Conservation (phyloP, 2,888 invertebrate species). For the Macrophya alboannulata region DNA sequence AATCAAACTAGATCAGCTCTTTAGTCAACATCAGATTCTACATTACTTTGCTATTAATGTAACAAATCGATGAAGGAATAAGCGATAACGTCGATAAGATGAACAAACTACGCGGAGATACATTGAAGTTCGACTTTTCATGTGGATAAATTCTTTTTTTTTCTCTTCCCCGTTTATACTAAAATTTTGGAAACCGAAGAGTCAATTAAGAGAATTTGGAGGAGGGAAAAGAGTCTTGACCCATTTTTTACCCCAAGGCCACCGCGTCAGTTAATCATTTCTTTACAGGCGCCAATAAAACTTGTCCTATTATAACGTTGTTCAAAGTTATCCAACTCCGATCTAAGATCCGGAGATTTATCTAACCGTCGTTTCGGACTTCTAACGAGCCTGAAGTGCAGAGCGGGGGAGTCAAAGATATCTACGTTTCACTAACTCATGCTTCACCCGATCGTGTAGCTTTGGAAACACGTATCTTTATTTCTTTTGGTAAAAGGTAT, state of each 20-base stretch:
- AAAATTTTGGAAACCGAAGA: not conserved
- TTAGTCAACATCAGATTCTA: slow-evolving; percentile 11
- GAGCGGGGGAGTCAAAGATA: slow-evolving; percentile 32
- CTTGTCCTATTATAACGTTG: slow-evolving; percentile 53
- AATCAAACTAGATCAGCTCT: slow-evolving; percentile 9
- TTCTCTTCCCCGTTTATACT: too few relatives aligned
- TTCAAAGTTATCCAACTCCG: slow-evolving; percentile 33
- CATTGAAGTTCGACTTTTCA: not conserved
- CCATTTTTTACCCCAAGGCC: not conserved
- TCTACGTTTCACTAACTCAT: slow-evolving; percentile 24
- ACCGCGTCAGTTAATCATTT: slow-evolving; percentile 30
- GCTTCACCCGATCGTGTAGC: not conserved
- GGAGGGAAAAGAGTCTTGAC: not conserved
- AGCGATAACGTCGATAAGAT: not conserved
- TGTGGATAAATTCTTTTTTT: too few relatives aligned
- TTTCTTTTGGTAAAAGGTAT: not conserved
- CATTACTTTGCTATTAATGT: not conserved
- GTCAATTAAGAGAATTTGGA: not conserved
- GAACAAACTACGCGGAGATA: not conserved
- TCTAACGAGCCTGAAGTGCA: slow-evolving; percentile 30
- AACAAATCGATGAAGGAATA: not conserved
- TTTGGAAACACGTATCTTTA: not conserved
- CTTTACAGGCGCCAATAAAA: slow-evolving; percentile 43
- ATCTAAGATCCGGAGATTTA: slow-evolving; percentile 52
- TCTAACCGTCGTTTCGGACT: slow-evolving; percentile 42